Base-by-base conservation (phyloP, 30 jellyfish, hydroid and myxozoan genomes). In the Aurelia sp. region DNA sequence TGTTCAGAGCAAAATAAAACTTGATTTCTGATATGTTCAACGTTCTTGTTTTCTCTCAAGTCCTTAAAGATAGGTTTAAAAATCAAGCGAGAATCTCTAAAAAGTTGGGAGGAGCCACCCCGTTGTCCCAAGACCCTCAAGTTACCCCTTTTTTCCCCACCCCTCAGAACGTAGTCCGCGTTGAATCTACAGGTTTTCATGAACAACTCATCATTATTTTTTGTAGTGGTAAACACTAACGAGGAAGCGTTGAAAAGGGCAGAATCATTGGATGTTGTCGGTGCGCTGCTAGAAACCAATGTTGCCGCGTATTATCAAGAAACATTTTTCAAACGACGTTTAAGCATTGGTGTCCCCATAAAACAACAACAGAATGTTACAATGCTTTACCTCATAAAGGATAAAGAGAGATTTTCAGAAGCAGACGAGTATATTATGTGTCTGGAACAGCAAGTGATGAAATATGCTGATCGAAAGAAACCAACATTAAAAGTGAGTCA, bases 231-330 rank as follows among this genome's bases (percentile, higher is more conserved):
- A 13, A 66, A 47, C 55, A 17, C 84, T 11, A 10, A 33, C n/a
- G 84, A 81, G 16, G 90, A 66, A 35, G 90, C 90, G 30, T 68
- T 81, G 20, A 40, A 68, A 44, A 11, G 31, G n/a, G 90, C 90
- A 6, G 70, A 20, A 10, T 55, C 79, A 19, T 22, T 67, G 6
- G 64, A 50, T 11, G 80, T 68, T 13, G 76, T 35, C 1, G 90
- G 90, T 3, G 66, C 90, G 3, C 48, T 81, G 66, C 66, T 81
- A 10, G 90, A 81, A 9, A 81, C 90, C 4, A 81, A 81, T 19
- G 76, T 68, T 48, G 90, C 65, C 16, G 90, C 90, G 12, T 27
- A 65, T 67, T 65, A 65, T 63, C 90, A 81, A 40, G 17, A 47
- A 4, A 59, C n/a, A 41, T n/a, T 64, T 5, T 51, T 21, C 41